Evolutionary conservation across 2,113 vertebrate genomes (phyloP).

Genomic region (Oreotragus oreotragus): DNA sequence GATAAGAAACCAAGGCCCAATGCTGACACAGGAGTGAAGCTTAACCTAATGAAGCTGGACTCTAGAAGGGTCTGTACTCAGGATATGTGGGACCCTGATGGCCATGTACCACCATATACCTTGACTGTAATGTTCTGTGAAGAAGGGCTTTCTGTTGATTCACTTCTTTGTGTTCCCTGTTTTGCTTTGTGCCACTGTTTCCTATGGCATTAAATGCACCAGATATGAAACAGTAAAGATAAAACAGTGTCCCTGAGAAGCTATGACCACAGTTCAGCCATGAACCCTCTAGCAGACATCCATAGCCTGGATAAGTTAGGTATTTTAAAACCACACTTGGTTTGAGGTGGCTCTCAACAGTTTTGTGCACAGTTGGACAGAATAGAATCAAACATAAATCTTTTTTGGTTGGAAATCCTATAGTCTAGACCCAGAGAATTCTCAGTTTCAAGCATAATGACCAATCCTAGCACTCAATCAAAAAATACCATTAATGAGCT

Average conservation of each 20-base stretch:
- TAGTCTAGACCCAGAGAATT: not conserved
- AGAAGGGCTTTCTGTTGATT: not conserved
- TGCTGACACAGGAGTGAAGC: not conserved
- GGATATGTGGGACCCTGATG: not conserved
- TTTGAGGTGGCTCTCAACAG: not conserved
- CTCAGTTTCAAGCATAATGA: not conserved
- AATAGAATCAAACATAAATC: not conserved
- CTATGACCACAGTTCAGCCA: not conserved
- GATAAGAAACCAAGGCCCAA: not conserved
- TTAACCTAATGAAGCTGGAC: not conserved
- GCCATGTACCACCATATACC: rapidly evolving
- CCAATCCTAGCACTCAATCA: not conserved
- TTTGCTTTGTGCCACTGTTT: not conserved
- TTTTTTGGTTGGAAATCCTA: not conserved
- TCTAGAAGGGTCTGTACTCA: not conserved
- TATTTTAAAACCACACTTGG: not conserved
- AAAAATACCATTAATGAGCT: not conserved
- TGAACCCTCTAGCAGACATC: not conserved
- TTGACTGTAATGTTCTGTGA: not conserved
- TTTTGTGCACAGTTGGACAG: not conserved
- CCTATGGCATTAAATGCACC: not conserved
- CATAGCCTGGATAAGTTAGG: not conserved
- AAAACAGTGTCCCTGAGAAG: not conserved
- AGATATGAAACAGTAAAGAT: not conserved
- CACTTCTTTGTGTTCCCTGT: not conserved